Conservation (phyloP, 2,888 invertebrate species). For the Dicyrtomina minuta region DNA sequence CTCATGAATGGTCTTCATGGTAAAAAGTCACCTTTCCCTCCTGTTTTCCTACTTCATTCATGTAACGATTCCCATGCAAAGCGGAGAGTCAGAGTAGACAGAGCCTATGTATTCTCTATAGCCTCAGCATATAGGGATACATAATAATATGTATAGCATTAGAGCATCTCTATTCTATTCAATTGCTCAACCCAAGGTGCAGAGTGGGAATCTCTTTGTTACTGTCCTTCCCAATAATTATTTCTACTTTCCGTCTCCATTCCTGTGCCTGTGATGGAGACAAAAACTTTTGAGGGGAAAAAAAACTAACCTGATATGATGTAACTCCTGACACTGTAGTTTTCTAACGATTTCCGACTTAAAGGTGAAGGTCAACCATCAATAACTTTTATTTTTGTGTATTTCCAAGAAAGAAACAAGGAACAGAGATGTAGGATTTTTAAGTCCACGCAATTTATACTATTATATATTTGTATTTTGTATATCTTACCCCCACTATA, state of each 20-base stretch:
- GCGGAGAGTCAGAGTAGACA: no score
- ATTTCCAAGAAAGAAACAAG: slow-evolving; percentile 19
- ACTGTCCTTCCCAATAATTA: slow-evolving; percentile 22
- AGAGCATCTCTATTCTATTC: no score
- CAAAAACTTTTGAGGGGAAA: not conserved
- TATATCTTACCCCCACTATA: no score
- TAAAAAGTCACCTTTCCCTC: slow-evolving; percentile 38
- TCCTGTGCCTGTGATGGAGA: not conserved
- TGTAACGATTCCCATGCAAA: slow-evolving; percentile 13
- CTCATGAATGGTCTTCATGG: slow-evolving; percentile 41
- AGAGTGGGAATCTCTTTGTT: slow-evolving; percentile 5
- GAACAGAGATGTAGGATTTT: slow-evolving; percentile 15
- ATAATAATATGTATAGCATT: no score
- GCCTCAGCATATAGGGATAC: no score
- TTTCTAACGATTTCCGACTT: slow-evolving; percentile 16
- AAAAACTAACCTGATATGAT: slow-evolving; percentile 2
- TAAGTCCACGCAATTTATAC: no score
- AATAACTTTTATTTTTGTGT: slow-evolving; percentile 19
- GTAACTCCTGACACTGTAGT: slow-evolving; percentile 5
- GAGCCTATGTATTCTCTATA: no score
- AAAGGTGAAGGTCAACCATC: slow-evolving; percentile 29
- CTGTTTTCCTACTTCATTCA: slow-evolving; percentile 21
- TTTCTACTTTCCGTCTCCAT: not conserved
- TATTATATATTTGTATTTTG: no score
- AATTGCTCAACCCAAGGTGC: not conserved